These are phyloP conservation scores for Spea multiplicata DNA, from an alignment of 2,113 vertebrate species.

Conservation along the genomic window DNA sequence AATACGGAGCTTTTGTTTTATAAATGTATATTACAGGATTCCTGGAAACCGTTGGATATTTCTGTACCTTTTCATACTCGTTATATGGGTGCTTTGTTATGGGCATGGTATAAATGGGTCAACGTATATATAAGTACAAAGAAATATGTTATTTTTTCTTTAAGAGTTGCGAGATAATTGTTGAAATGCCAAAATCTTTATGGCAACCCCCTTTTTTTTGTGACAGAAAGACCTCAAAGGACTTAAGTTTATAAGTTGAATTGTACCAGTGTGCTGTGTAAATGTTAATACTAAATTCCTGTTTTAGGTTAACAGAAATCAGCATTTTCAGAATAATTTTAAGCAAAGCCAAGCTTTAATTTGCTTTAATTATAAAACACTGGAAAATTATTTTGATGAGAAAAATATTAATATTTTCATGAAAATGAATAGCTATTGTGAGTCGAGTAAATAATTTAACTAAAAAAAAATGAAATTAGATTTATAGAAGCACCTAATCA, in stretches of 20 bases:
- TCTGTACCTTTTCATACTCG: constrained; percentile 77
- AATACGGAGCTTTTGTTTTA: constrained; percentile 78
- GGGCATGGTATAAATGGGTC: constrained; percentile 3
- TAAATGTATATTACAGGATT: constrained; percentile 69
- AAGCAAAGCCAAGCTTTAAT: background rate
- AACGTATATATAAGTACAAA: background rate
- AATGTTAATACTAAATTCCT: no score
- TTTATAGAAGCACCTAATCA: no score
- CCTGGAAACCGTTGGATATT: constrained; percentile 77
- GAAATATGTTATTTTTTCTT: background rate
- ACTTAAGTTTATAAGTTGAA: no score
- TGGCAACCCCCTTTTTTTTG: no score
- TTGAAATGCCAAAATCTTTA: no score
- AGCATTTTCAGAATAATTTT: no score
- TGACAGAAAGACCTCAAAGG: no score
- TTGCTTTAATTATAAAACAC: constrained; percentile 20
- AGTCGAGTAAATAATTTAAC: constrained; percentile 36
- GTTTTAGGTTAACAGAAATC: no score
- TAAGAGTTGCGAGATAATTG: background rate
- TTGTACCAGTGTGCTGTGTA: no score
- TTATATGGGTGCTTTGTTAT: constrained; percentile 47
- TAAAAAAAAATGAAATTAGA: no score
- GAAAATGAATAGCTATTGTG: constrained; percentile 16
- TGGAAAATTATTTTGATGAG: background rate
- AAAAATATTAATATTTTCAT: background rate